Base-by-base conservation (phyloP, 2,113 vertebrate species). In the Melozone crissalis region DNA sequence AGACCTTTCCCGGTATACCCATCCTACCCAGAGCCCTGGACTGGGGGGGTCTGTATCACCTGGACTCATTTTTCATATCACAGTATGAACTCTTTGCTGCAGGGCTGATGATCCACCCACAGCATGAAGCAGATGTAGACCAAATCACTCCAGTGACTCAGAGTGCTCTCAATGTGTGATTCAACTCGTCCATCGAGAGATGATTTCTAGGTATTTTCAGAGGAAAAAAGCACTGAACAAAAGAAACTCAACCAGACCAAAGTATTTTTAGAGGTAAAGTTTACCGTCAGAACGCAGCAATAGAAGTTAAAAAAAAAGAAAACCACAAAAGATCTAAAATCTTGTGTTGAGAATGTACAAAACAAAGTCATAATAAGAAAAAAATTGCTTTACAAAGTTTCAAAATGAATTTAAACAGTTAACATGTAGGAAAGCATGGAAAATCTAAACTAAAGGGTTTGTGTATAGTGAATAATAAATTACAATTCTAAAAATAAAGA, bases 321-420 rank as follows among this genome's bases (percentile, higher is more conserved):
- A 82, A 17, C 75, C 93, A 93, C 94, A 89, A 89, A 95, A 94
- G 88, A 88, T 88, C 93, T 96, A 94, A 97, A 97, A 94, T 84
- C 67, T 92, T 93, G 63, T 87, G 79, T 74, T 93, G 94, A 97
- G 68, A 95, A 96, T 95, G 94, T 97, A 97, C 96, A 97, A 97
- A 97, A 97, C 90, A 78, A 95, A 93, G 80, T 96, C n/a, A 93
- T 93, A 97, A 96, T 95, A 96, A 95, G 94, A 95, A 96, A 96
- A 96, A 96, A 97, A 88, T 37, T 59, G 84, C 59, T 97, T 97
- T 97, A 97, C 95, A 97, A 93, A 91, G 82, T 95, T 73, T 93
- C 77, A 89, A 76, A 88, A 88, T 71, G 9, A 80, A 84, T 81
- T 96, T 92, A 90, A 97, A 97, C 78, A 95, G 49, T 90, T 90